Evolutionary conservation across 2,113 vertebrate species (phyloP), one percentile per base, ranked within the genome.

Genomic region (Empidonax traillii): DNA sequence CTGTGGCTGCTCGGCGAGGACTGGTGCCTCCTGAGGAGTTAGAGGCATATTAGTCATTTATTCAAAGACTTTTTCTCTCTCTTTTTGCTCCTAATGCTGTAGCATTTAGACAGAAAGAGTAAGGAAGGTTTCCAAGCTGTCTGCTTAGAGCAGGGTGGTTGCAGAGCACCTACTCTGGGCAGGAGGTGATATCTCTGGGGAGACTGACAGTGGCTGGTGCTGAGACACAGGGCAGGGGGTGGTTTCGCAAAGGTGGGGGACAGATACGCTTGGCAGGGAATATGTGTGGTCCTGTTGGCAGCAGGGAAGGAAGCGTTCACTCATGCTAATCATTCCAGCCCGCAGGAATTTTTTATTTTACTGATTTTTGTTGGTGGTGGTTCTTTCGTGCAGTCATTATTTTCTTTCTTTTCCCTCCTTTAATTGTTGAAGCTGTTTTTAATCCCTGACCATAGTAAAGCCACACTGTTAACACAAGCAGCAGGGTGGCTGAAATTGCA

Each of bases 361-460:
- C 16, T 71, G 71, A 59, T 85, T 96, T 97, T 94, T 78, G 53
- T 16, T 94, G 71, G 0, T 83, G 63, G n/a, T 94, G 33, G 51
- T 87, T 96, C 58, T 87, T 88, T 88, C 8, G 3, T 75, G 67
- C 4, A 8, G 23, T 53, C 30, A 30, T 61, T 63, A 9, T 30
- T 31, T 51, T 22, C 37, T 52, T 71, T 83, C 69, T 85, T 93
- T 86, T 35, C 1, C 14, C 53, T 69, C 80, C 51, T 90, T 80
- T 94, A 97, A 90, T 94, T 89, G 83, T 74, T 82, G 71, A 52
- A 95, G 81, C 86, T 95, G 90, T 85, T 97, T 96, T 95, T 94
- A 97, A 97, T 95, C 80, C 86, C 51, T 63, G 96, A 89, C 96
- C 95, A 79, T 96, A 95, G 94, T 93, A 94, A 96, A 96, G 94